These are phyloP conservation scores for Atlantisia rogersi DNA, from an alignment of 2,113 vertebrate genomes.

Conservation along the genomic window DNA sequence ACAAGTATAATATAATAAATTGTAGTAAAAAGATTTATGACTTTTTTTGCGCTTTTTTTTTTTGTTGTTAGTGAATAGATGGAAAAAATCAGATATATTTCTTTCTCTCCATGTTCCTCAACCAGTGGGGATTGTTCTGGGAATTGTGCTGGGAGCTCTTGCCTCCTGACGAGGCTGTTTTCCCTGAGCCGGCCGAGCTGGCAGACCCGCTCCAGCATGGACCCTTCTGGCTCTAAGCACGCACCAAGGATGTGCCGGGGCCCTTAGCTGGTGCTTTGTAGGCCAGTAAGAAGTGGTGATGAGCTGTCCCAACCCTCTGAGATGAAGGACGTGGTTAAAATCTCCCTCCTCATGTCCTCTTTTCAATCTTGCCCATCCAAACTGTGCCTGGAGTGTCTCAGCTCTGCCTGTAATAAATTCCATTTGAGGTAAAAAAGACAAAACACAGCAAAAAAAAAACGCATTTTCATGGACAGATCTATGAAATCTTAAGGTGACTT, in stretches of 20 bases:
- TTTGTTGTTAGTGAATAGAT: slow-evolving; percentile 38
- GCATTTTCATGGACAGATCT: not conserved
- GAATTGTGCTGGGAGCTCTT: not conserved
- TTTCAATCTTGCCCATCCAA: not conserved
- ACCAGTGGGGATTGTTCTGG: not conserved
- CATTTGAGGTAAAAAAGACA: not conserved
- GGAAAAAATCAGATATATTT: not conserved
- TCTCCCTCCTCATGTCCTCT: not conserved
- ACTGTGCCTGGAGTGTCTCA: not conserved
- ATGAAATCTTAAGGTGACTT: not conserved
- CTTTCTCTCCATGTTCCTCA: not conserved
- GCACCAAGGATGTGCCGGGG: not conserved
- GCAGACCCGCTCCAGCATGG: not conserved
- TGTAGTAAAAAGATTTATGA: slow-evolving; percentile 11
- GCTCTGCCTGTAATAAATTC: not conserved
- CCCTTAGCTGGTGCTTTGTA: not conserved
- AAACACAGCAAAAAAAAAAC: not conserved
- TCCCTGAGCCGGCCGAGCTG: not conserved
- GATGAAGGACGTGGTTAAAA: not conserved
- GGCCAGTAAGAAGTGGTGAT: not conserved
- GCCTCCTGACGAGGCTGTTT: not conserved
- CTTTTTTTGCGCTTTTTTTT: not conserved
- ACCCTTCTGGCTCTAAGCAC: not conserved
- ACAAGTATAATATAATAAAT: slow-evolving; percentile 52
- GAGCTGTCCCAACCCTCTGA: not conserved